Conservation (phyloP, 2,888 invertebrate genomes). For the Caenorhabditis drosophilae region DNA sequence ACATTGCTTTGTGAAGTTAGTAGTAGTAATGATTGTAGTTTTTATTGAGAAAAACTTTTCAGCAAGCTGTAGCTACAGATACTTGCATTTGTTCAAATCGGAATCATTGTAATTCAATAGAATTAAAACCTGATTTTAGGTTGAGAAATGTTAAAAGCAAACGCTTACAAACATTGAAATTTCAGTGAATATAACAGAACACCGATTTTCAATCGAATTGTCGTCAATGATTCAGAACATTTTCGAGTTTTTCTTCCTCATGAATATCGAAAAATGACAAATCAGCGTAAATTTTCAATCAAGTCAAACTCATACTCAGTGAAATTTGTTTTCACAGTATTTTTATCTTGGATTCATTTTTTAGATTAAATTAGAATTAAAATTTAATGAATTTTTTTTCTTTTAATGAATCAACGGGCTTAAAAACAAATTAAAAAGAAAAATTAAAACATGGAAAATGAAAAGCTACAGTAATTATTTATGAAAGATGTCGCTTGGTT, state of each 20-base stretch:
- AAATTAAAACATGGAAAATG: no score
- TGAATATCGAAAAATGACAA: conserved; percentile 22
- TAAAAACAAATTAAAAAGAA: no score
- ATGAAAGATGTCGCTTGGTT: no score
- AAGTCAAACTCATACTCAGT: no score
- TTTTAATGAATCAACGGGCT: no score
- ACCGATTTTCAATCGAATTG: conserved; percentile 10
- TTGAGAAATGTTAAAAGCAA: not conserved
- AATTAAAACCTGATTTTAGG: conserved; percentile 20
- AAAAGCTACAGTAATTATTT: no score
- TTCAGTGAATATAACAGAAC: conserved; percentile 32
- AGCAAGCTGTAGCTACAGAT: conserved; percentile 13
- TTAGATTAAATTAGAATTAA: no score
- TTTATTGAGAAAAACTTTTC: conserved; percentile 5
- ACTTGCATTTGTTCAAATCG: conserved; percentile 31
- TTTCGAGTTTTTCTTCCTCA: conserved; percentile 27
- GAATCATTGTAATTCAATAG: conserved; percentile 30
- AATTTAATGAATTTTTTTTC: no score
- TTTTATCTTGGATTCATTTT: no score
- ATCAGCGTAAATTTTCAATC: no score
- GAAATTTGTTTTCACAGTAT: no score
- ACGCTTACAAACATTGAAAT: not conserved
- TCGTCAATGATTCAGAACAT: conserved; percentile 18
- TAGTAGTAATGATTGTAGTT: not conserved
- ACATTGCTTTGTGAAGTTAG: conserved; percentile 27